Base-by-base conservation (phyloP, 1,140 invertebrate species). In the Eriosoma lanigerum region DNA sequence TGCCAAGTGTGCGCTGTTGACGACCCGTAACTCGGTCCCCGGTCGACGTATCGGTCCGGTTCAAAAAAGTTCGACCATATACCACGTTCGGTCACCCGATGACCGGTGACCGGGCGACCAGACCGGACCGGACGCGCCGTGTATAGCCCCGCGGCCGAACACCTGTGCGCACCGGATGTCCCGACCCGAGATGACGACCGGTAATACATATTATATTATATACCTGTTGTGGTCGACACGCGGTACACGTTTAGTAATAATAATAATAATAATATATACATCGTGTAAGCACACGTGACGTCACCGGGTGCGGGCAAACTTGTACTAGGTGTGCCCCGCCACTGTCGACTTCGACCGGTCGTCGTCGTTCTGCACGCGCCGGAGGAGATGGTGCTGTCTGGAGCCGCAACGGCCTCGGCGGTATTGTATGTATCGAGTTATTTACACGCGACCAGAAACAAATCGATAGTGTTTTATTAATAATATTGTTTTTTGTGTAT, bases 131-230 rank as follows among this genome's bases (percentile, higher is more conserved):
- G 64, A 68, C 38, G n/a, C n/a, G 64, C 5, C 64, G 1, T 12
- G 38, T 46, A 68, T n/a, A 1, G 38, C 17, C 38, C 64, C 38
- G 13, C 64, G 13, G 32, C n/a, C 32, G 9, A 21, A 68, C 64
- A 68, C 64, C 64, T 68, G 64, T 1, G 60, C 64, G 64, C 32
- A 68, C 64, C 64, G 64, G 64, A 68, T 68, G 64, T 68, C 9
- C n/a, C 64, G 64, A 44, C 64, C 64, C 32, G 32, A n/a, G n/a
- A 44, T 32, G 32, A 19, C 10, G 9, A 17, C 26, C 32, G 9
- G 19, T 21, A 44, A 32, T 29, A n/a, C 26, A 62, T n/a, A 19
- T 62, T 21, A 24, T 56, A 21, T 5, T 54, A 54, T n/a, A n/a
- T n/a, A n/a, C n/a, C n/a, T 38, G 32, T 38, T 38, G 3, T 4